phyloP scores from a whole-genome alignment of 1,140 invertebrate genomes.

The Drosophila repletoides region DNA sequence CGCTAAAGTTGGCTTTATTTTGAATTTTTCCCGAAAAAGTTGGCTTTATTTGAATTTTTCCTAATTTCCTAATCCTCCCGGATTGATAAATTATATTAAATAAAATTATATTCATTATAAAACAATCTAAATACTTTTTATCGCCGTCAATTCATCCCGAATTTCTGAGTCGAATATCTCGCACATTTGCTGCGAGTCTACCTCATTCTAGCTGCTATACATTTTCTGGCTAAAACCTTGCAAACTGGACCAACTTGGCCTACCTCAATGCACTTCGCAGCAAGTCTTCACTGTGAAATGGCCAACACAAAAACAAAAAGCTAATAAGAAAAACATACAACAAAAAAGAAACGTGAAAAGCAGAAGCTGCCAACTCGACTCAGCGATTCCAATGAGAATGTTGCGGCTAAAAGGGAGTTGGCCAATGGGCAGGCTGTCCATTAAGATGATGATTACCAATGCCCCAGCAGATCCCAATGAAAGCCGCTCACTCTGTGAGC shows the following conservation, averaged over 20 bases:
- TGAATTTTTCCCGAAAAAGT: too few species aligned
- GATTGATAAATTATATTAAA: too few species aligned
- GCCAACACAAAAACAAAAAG: slow-evolving; percentile 22
- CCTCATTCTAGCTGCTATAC: too few species aligned
- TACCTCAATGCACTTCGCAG: slow-evolving; percentile 51
- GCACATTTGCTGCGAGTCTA: too few species aligned
- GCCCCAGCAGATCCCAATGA: slow-evolving; percentile 28
- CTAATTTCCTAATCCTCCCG: too few species aligned
- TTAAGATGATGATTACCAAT: slow-evolving; percentile 40
- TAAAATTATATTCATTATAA: too few species aligned
- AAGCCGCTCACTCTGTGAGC: slow-evolving; percentile 29
- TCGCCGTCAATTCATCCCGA: too few species aligned
- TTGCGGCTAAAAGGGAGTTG: not conserved
- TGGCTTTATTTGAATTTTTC: too few species aligned
- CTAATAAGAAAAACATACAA: slow-evolving; percentile 34
- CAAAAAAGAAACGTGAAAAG: not conserved
- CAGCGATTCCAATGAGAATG: slow-evolving; percentile 7
- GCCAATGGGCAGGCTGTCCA: slow-evolving; percentile 12
- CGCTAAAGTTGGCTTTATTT: too few species aligned
- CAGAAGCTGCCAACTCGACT: slow-evolving; percentile 56
- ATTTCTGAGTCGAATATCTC: too few species aligned
- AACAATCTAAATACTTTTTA: too few species aligned
- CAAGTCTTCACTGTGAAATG: not conserved
- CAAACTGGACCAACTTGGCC: not conserved
- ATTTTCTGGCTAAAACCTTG: too few species aligned